A percentile compares a stretch with the other conserved stretches of the same genome.
These are phyloP conservation scores for Eleutherodactylus coqui DNA, from an alignment of 2,797 vertebrate genomes.

Conservation along the genomic window DNA sequence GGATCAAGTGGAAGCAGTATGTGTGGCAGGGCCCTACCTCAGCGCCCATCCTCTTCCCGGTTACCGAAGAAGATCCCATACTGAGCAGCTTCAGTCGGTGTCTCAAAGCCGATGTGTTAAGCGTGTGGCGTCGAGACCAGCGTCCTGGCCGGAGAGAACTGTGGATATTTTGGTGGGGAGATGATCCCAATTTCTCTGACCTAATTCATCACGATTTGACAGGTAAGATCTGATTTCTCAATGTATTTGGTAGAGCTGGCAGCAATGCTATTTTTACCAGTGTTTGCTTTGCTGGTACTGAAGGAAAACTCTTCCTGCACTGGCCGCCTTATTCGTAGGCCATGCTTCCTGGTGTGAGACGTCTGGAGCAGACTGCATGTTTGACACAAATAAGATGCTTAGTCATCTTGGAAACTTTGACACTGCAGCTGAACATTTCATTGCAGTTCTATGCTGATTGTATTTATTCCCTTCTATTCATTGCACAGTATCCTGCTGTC, in stretches of 20 bases:
- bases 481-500: neutral
- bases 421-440: neutral
- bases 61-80: conserved; percentile 98
- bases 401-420: neutral
- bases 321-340: neutral
- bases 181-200: conserved; percentile 93
- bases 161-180: conserved; percentile 99
- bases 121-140: conserved; percentile 95
- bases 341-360: neutral
- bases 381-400: neutral
- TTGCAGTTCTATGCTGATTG: neutral
- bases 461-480: neutral
- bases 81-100: conserved; percentile 98
- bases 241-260: neutral
- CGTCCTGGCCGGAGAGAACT: conserved; percentile 93
- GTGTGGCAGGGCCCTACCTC: conserved; percentile 96
- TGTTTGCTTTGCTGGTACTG: neutral
- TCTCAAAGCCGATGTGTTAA: conserved; percentile 93
- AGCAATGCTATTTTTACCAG: too few relatives aligned
- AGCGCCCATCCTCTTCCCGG: conserved; percentile 95
- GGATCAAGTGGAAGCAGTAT: conserved; percentile 99
- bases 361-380: neutral
- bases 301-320: neutral
- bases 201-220: conserved; percentile 95
- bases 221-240: conserved; percentile 76